Conservation (phyloP, 1,140 invertebrate species). For the Hyles euphorbiae region DNA sequence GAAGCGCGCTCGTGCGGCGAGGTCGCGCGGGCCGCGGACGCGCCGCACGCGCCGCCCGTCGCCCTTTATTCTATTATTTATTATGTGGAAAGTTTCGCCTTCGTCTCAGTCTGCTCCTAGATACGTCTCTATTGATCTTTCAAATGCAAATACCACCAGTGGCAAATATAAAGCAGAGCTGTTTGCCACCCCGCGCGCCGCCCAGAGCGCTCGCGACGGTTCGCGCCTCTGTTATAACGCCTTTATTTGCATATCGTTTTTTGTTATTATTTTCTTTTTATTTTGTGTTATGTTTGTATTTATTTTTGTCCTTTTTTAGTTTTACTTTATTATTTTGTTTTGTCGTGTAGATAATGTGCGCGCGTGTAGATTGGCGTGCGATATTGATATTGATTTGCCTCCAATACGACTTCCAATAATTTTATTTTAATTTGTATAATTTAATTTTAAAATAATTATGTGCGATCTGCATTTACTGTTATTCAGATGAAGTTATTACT, state of each 20-base stretch:
- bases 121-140: constrained; percentile 49
- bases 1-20: constrained; percentile 31
- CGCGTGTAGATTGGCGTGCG: constrained; percentile 31
- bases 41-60: constrained; percentile 59
- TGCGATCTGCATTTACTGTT: constrained; percentile 73
- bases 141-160: constrained; percentile 52
- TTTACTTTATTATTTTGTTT: constrained; percentile 60
- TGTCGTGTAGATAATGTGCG: constrained; percentile 51
- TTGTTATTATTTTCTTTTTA: constrained; percentile 51
- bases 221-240: constrained; percentile 15
- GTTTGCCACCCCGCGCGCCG: constrained; percentile 26
- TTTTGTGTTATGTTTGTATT: constrained; percentile 71
- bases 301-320: constrained; percentile 71
- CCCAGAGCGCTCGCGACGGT: background rate
- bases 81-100: constrained; percentile 49
- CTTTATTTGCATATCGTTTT: constrained; percentile 69
- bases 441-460: constrained; percentile 64
- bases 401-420: constrained; percentile 66
- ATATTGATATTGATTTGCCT: constrained; percentile 53
- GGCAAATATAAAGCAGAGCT: constrained; percentile 32
- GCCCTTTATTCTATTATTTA: constrained; percentile 46
- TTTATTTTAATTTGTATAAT: constrained; percentile 68
- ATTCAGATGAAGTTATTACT: constrained; percentile 56
- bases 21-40: constrained; percentile 20
- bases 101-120: constrained; percentile 40